Base-by-base conservation (phyloP, 1,140 invertebrate species). In the Sinonovacula constricta region DNA sequence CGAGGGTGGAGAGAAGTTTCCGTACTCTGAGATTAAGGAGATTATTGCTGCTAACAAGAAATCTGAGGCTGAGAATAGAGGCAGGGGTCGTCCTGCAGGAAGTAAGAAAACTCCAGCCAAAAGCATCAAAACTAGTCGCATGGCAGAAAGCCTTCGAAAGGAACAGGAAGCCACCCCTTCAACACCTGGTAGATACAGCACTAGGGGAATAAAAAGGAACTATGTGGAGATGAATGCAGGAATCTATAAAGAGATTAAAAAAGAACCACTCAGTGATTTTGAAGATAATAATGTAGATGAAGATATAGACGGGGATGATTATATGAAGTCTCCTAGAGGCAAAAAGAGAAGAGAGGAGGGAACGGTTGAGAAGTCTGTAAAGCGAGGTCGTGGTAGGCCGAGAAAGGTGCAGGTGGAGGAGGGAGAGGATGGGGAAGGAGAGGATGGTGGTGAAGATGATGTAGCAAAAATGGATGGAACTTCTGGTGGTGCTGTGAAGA, bases 1-100 rank as follows among this genome's bases (percentile, higher is more conserved):
- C 15, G 63, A 66, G 31, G 63, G 15, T 10, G 49, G 1, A 33
- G 71, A 75, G 31, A 75, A 51, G 15, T 75, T 75, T 57, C 71
- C 71, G n/a, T 75, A 75, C 39, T 75, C 71, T 24, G 71, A 75
- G 57, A 75, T 75, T 54, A 63, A 75, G 34, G 71, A 75, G 34
- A 75, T 72, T 4, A 75, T 75, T 26, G 71, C 49, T 56, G 71
- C 71, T 34, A 65, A 60, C 0, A 75, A 66, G 31, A 65, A 75
- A 30, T 65, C 71, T 4, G 49, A 56, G 0, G 24, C 30, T 60
- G 70, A 59, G 4, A 75, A 75, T 34, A 75, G 33, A 75, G 71
- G 60, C 15, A 45, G 56, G 45, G 56, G 36, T 22, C 45, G 62
- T 30, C 60, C 71, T 5, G 2, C 59, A n/a, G n/a, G n/a, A n/a